A percentile compares a stretch with the other conserved stretches of the same genome.
Conservation (phyloP, 2,888 invertebrate species). For the Odiellus spinosus region DNA sequence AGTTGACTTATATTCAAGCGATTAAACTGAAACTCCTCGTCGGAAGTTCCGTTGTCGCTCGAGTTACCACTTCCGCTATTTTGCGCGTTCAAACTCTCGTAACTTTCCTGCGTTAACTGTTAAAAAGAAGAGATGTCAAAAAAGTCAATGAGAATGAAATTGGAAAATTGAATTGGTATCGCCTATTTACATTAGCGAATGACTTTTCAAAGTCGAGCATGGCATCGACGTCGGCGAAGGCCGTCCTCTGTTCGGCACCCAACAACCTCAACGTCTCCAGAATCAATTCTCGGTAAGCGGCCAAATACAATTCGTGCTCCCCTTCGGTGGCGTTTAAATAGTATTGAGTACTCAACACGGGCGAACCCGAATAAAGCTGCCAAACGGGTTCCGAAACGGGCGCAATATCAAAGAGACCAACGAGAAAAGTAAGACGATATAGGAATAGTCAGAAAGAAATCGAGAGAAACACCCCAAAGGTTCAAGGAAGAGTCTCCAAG, state of each 20-base stretch:
- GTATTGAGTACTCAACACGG: slow-evolving; percentile 25
- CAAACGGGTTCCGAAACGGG: background rate
- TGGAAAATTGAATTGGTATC: no score
- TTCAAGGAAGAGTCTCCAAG: no score
- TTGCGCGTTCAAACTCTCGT: no score
- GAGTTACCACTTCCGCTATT: background rate
- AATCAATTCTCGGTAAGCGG: slow-evolving; percentile 34
- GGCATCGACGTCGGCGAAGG: slow-evolving; percentile 29
- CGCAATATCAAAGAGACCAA: no score
- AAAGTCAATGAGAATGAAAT: no score
- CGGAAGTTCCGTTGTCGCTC: slow-evolving; percentile 26
- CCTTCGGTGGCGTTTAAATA: slow-evolving; percentile 13
- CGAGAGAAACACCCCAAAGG: no score
- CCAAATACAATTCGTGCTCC: slow-evolving; percentile 20
- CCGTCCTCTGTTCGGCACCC: slow-evolving; percentile 24
- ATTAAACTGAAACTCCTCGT: slow-evolving; percentile 32
- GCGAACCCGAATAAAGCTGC: slow-evolving; percentile 32
- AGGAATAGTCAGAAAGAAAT: no score
- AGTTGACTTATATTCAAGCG: slow-evolving; percentile 30
- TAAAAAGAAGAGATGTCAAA: no score
- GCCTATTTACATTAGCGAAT: slow-evolving; percentile 33
- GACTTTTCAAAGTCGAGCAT: slow-evolving; percentile 33
- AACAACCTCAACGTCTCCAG: slow-evolving; percentile 30
- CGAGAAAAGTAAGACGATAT: no score
- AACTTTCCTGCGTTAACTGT: no score